A percentile compares a stretch with the other conserved stretches of the same genome.
These are phyloP conservation scores for Drosophila littoralis DNA, from an alignment of 1,140 invertebrate genomes.

Conservation along the genomic window DNA sequence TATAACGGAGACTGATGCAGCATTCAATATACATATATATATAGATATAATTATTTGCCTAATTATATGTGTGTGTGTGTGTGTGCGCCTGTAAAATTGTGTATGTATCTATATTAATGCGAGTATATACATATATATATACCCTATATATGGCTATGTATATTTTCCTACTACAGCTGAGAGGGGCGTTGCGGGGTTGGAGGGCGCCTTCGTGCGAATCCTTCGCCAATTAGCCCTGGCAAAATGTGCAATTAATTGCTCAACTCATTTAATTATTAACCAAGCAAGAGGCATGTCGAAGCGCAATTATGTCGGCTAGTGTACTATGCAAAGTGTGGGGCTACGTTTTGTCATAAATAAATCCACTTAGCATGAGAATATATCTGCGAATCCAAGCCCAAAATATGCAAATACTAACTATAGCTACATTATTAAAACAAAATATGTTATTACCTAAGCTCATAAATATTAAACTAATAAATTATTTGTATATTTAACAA, in stretches of 20 bases:
- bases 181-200: not conserved
- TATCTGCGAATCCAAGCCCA: not conserved
- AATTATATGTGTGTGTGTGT: slow-evolving; percentile 19
- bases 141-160: slow-evolving; percentile 14
- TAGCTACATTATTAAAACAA: slow-evolving; percentile 17
- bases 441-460: slow-evolving; percentile 17
- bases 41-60: not conserved
- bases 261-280: slow-evolving; percentile 56
- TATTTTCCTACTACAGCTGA: slow-evolving; percentile 26
- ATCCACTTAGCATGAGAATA: not conserved
- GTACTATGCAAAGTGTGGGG: slow-evolving; percentile 5
- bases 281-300: slow-evolving; percentile 44
- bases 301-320: slow-evolving; percentile 25
- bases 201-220: slow-evolving; percentile 46
- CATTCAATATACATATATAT: slow-evolving; percentile 50
- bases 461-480: slow-evolving; percentile 47
- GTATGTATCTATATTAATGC: slow-evolving; percentile 34
- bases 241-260: slow-evolving; percentile 68
- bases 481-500: slow-evolving; percentile 40
- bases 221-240: slow-evolving; percentile 62
- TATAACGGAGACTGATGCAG: slow-evolving; percentile 71
- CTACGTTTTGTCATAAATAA: not conserved
- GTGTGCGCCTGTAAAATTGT: slow-evolving; percentile 10
- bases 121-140: slow-evolving; percentile 7
- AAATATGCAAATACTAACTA: slow-evolving; percentile 33